Evolutionary conservation across 2,888 invertebrate species (phyloP).

Genomic region (Ceriagrion tenellum): DNA sequence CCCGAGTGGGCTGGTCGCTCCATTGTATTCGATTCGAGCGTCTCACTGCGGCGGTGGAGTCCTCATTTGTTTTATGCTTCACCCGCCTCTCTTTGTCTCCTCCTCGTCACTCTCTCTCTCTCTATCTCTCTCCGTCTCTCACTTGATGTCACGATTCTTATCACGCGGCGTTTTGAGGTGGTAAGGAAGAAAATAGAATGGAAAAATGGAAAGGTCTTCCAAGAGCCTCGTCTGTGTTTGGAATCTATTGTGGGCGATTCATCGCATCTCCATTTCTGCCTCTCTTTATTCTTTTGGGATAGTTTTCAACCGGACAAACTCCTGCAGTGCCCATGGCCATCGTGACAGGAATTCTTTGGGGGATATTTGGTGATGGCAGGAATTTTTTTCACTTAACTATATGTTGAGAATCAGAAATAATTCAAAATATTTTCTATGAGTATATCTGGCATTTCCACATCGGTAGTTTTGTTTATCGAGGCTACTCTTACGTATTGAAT

Average conservation of each 20-base stretch:
- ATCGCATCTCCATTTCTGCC: not conserved
- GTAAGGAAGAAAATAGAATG: not conserved
- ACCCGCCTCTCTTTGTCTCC: not conserved
- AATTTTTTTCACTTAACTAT: not conserved
- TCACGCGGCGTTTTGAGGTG: not conserved
- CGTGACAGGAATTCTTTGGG: not conserved
- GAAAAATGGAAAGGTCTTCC: not conserved
- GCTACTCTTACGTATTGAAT: too few species aligned
- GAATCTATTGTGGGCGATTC: not conserved
- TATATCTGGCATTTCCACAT: not conserved
- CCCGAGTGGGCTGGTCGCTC: not conserved
- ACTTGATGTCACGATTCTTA: not conserved
- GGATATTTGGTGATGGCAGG: not conserved
- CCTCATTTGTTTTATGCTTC: not conserved
- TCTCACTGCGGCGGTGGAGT: not conserved
- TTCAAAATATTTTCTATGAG: not conserved
- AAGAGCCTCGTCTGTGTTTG: not conserved
- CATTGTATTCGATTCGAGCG: conserved; percentile 17
- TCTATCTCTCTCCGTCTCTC: not conserved
- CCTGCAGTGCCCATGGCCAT: not conserved
- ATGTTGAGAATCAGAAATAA: not conserved
- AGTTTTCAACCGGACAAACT: not conserved
- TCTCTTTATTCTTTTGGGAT: not conserved
- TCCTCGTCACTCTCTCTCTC: not conserved
- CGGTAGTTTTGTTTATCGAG: too few species aligned